Conservation (phyloP, 2,797 vertebrate genomes). For the Phaenicophaeus curvirostris region DNA sequence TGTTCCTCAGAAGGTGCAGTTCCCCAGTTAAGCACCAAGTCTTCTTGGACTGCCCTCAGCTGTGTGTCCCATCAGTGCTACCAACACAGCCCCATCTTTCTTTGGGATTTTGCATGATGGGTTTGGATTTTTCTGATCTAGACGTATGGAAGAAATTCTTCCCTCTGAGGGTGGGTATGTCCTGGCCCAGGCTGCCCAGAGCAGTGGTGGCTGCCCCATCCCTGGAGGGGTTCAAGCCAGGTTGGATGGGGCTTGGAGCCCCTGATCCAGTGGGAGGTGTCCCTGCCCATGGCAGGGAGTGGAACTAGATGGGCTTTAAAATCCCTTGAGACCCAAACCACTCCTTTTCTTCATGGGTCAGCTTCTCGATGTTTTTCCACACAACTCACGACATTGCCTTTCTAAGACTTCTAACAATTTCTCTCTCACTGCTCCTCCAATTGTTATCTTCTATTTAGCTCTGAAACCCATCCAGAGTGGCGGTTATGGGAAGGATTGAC, state of each 20-base stretch:
- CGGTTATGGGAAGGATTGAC: neutral
- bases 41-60: neutral
- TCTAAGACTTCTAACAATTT: neutral
- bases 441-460: neutral
- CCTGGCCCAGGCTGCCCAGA: too few relatives aligned
- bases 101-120: neutral
- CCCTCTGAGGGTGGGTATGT: too few relatives aligned
- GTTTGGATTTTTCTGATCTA: too few relatives aligned
- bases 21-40: neutral
- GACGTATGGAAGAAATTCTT: too few relatives aligned
- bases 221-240: too few relatives aligned
- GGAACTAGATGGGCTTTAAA: too few relatives aligned
- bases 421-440: neutral
- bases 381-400: neutral
- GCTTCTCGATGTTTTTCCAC: neutral
- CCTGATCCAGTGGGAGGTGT: too few relatives aligned
- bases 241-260: too few relatives aligned
- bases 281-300: too few relatives aligned
- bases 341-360: neutral
- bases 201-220: too few relatives aligned
- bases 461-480: neutral
- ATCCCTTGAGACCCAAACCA: too few relatives aligned
- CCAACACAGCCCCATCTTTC: neutral
- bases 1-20: neutral
- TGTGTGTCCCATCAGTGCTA: neutral